Percentiles rank a stretch among this genome's conserved stretches.
phyloP scores from a whole-genome alignment of 2,113 vertebrate genomes.

The Lagopus muta region DNA sequence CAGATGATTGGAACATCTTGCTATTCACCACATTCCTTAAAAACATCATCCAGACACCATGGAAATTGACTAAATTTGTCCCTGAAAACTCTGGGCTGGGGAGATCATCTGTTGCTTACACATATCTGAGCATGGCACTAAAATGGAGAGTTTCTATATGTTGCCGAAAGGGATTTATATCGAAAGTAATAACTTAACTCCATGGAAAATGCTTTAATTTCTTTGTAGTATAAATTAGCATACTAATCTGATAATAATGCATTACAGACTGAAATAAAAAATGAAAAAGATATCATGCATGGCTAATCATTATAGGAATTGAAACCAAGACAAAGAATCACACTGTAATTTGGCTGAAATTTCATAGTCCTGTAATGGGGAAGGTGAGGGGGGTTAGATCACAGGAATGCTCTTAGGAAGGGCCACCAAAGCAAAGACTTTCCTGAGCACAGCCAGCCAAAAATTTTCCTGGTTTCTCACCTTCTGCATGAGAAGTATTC shows the following conservation, averaged over 20 bases:
- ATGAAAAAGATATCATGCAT: not conserved
- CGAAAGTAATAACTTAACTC: slow-evolving; percentile 33
- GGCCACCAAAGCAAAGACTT: not conserved
- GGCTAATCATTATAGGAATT: not conserved
- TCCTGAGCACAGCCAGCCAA: not conserved
- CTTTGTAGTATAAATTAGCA: slow-evolving; percentile 61
- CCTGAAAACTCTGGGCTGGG: not conserved
- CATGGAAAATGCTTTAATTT: slow-evolving; percentile 36
- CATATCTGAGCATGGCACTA: not conserved
- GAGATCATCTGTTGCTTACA: not conserved
- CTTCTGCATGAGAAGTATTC: not conserved
- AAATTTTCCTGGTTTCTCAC: not conserved
- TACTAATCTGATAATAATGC: slow-evolving; percentile 54
- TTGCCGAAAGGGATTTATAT: slow-evolving; percentile 47
- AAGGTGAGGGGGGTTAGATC: not conserved
- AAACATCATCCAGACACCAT: not conserved
- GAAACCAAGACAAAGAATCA: not conserved
- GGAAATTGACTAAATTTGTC: not conserved
- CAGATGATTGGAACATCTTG: not conserved
- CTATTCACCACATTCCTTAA: not conserved
- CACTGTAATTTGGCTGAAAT: not conserved
- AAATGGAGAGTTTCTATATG: not conserved
- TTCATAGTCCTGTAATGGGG: not conserved
- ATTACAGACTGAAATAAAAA: not conserved
- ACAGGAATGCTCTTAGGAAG: not conserved